Base-by-base conservation (phyloP, 2,113 vertebrate genomes). In the Salvelinus alpinus region DNA sequence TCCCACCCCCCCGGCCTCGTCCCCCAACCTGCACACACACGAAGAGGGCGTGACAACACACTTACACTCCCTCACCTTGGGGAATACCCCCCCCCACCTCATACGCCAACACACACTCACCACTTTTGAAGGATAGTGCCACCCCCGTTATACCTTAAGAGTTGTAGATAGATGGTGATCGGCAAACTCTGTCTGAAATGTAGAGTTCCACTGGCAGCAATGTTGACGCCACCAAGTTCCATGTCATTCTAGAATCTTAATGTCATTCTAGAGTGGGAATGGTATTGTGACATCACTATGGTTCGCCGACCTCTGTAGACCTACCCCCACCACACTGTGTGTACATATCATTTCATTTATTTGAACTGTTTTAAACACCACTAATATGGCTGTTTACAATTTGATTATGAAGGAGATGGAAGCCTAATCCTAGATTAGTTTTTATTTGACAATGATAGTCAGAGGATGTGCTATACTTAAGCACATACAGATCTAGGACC, bases 301-400 rank as follows among this genome's bases (percentile, higher is more conserved):
- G 27, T 72, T 34, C 12, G 25, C 70, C 16, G 22, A 14, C 11
- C 68, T 70, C 68, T 70, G 38, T 24, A n/a, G 8, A 24, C n/a
- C 38, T 27, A 38, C 71, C 54, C 34, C 64, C 0, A 71, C 66
- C 78, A 79, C 78, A 64, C 71, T 44, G 6, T 38, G 31, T 88
- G 76, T 85, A 84, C 25, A 83, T 68, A 64, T 24, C 62, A 74
- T 83, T 84, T 84, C 77, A 77, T 83, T 78, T 70, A 69, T 73
- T 73, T 48, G 14, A 69, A 73, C 76, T 48, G 60, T 29, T 51
- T 70, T 68, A 34, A 77, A 72, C 51, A 12, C 29, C 51, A 79
- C 57, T 44, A 44, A 44, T 44, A 44, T 44, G 38, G 9, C 38
- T 80, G 83, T 85, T 79, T 82, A 79, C 72, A 47, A 70, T 24